These are phyloP conservation scores for Melanophora roralis DNA, from an alignment of 2,888 invertebrate genomes.

Conservation along the genomic window DNA sequence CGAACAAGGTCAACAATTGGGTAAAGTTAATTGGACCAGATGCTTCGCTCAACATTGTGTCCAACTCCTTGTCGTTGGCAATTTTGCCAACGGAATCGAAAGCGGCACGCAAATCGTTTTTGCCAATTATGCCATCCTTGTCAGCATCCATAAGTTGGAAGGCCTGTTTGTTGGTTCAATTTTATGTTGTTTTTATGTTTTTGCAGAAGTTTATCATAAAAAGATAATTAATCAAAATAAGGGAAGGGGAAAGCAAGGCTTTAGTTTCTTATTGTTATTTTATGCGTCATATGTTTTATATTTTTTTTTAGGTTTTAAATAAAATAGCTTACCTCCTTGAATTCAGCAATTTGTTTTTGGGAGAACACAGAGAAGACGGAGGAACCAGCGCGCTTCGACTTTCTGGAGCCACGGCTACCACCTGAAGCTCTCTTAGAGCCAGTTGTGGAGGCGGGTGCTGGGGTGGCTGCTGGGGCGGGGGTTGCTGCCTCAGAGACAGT, in stretches of 20 bases:
- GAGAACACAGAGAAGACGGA: conserved; percentile 98
- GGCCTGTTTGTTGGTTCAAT: conserved; percentile 79
- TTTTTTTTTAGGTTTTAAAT: not conserved
- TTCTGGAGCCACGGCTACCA: conserved; percentile 80
- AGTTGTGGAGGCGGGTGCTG: conserved; percentile 83
- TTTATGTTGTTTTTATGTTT: not conserved
- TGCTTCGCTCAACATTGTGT: conserved; percentile 91
- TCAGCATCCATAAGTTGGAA: conserved; percentile 97
- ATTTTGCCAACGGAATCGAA: conserved; percentile 95
- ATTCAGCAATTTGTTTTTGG: conserved; percentile 96
- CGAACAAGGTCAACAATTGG: conserved; percentile 93
- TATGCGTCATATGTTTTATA: not conserved
- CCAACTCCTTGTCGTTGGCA: conserved; percentile 92
- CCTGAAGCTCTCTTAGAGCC: conserved; percentile 90
- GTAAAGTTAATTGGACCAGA: conserved; percentile 97
- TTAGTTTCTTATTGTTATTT: conserved; percentile 9
- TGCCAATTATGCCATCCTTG: conserved; percentile 93
- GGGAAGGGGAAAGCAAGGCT: not conserved
- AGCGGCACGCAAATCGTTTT: conserved; percentile 92
- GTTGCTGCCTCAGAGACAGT: conserved; percentile 81
- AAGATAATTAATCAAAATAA: not conserved
- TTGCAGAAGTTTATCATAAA: not conserved
- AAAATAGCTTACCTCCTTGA: conserved; percentile 87
- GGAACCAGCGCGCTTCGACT: conserved; percentile 92
- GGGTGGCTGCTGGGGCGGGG: conserved; percentile 84